A percentile compares a stretch with the other conserved stretches of the same genome.
phyloP scores from a whole-genome alignment of 2,797 vertebrate genomes.

The Squalus acanthias region DNA sequence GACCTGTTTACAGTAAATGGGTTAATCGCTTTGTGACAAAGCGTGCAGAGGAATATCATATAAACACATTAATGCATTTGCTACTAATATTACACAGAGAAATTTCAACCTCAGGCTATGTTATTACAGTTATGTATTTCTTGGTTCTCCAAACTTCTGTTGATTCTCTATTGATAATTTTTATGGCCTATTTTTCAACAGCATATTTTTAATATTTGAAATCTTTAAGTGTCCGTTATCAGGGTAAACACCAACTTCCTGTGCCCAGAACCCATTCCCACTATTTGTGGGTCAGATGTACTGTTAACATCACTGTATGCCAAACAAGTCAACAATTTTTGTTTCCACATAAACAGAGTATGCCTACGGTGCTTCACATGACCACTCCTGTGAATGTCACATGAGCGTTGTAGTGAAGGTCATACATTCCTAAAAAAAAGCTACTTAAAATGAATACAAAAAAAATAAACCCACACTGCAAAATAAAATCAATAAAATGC shows the following conservation, averaged over 20 bases:
- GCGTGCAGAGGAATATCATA: not conserved
- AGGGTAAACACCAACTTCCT: not conserved
- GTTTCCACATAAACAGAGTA: not conserved
- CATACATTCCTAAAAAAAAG: not conserved
- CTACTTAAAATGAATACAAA: not conserved
- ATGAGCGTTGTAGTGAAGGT: constrained; percentile 19
- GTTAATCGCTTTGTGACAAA: not conserved
- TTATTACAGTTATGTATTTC: not conserved
- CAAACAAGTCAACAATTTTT: not conserved
- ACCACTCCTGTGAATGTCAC: constrained; percentile 4
- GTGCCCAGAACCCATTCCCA: not conserved
- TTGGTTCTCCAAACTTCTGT: not conserved
- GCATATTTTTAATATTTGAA: not conserved
- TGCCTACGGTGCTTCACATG: not conserved
- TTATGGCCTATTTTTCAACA: not conserved
- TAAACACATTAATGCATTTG: not conserved
- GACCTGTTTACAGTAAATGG: constrained; percentile 7
- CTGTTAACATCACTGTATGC: not conserved
- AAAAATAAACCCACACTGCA: not conserved
- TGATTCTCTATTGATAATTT: not conserved
- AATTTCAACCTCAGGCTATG: not conserved
- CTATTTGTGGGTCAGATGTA: not conserved
- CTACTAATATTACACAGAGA: not conserved
- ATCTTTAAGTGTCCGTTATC: not conserved
- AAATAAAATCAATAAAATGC: not conserved